Evolutionary conservation across 2,113 vertebrate species (phyloP).

Genomic region (Fukomys damarensis): DNA sequence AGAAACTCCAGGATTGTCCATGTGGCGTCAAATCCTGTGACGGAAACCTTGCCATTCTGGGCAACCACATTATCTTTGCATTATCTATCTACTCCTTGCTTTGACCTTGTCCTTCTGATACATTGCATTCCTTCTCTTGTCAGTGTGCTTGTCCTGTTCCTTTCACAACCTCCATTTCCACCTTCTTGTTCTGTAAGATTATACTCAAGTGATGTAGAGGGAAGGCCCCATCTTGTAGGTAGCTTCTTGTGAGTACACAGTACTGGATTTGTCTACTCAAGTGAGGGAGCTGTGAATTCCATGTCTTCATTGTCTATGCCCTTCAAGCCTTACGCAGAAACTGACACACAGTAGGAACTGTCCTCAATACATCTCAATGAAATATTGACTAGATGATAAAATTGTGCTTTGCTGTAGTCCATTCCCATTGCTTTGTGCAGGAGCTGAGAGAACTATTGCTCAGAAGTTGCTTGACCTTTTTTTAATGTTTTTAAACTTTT

Average conservation of each 20-base stretch:
- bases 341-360: neutral
- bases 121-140: neutral
- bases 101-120: neutral
- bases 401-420: neutral
- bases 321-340: neutral
- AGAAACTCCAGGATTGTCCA: neutral
- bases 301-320: neutral
- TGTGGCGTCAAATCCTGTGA: neutral
- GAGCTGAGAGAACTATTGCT: neutral
- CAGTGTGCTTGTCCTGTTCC: neutral
- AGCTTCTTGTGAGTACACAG: neutral
- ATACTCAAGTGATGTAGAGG: too few species aligned
- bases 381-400: fast-evolving
- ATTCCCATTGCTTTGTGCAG: neutral
- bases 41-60: neutral
- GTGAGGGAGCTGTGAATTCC: neutral
- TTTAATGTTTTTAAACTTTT: slow-evolving; percentile 3
- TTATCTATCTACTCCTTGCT: too few species aligned
- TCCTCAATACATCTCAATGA: neutral
- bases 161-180: neutral
- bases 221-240: too few species aligned
- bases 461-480: neutral
- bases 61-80: fast-evolving
- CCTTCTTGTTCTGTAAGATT: neutral
- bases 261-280: neutral